These are phyloP conservation scores for Acromyrmex heyeri DNA, from an alignment of 1,140 invertebrate species.

Conservation along the genomic window DNA sequence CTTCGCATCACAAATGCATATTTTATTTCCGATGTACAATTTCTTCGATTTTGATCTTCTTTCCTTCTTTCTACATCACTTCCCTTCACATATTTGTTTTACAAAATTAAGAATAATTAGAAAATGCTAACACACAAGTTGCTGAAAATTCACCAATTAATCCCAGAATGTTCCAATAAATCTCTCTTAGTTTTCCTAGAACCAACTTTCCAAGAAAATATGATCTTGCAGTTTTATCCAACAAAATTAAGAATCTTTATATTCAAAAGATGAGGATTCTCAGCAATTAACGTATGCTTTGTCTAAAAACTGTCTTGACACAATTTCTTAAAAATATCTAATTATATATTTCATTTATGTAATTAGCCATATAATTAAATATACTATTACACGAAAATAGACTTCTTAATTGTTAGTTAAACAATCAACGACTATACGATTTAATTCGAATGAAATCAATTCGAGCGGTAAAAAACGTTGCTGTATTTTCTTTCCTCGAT, in stretches of 20 bases:
- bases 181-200: constrained; percentile 16
- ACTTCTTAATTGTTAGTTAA: not conserved
- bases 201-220: constrained; percentile 21
- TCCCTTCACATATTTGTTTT: too few species aligned
- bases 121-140: not conserved
- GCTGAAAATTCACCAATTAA: constrained; percentile 17
- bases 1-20: constrained; percentile 6
- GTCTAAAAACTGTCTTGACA: too few species aligned
- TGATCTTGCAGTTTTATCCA: constrained; percentile 34
- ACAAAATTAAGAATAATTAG: constrained; percentile 3
- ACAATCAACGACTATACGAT: not conserved
- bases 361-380: not conserved
- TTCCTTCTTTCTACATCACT: not conserved
- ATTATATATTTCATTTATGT: too few species aligned
- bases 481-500: not conserved
- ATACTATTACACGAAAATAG: not conserved
- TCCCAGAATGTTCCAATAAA: constrained; percentile 20
- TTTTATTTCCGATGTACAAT: constrained; percentile 15
- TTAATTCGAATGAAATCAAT: constrained; percentile 27
- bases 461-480: not conserved
- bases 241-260: constrained; percentile 21
- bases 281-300: constrained; percentile 12
- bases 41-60: not conserved
- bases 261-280: constrained; percentile 9
- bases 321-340: constrained; percentile 4